These are phyloP conservation scores for Origma solitaria DNA, from an alignment of 2,113 vertebrate genomes.

Conservation along the genomic window DNA sequence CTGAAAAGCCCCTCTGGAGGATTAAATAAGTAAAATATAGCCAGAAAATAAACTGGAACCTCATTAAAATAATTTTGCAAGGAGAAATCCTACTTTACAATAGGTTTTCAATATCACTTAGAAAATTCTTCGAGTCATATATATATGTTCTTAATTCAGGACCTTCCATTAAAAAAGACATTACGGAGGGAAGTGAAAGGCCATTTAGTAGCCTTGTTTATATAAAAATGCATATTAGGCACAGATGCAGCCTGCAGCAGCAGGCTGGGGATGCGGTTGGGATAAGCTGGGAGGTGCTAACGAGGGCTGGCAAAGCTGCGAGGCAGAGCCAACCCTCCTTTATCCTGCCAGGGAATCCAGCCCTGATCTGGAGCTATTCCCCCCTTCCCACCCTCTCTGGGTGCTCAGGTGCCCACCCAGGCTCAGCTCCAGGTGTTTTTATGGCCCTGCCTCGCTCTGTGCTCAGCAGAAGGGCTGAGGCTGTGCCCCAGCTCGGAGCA, in stretches of 20 bases:
- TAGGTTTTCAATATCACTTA: slow-evolving; percentile 51
- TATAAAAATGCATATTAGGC: slow-evolving; percentile 54
- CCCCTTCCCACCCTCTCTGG: rapidly evolving
- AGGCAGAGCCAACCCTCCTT: neutral
- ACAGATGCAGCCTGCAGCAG: slow-evolving; percentile 21
- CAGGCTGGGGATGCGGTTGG: neutral
- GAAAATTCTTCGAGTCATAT: slow-evolving; percentile 35
- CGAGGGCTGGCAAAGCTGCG: neutral
- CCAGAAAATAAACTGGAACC: slow-evolving; percentile 60
- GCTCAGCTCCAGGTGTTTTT: rapidly evolving
- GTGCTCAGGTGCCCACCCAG: rapidly evolving
- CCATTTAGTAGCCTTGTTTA: slow-evolving; percentile 59
- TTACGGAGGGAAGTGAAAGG: slow-evolving; percentile 21
- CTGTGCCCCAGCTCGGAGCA: rapidly evolving
- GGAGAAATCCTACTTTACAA: slow-evolving; percentile 28
- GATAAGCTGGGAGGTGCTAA: slow-evolving; percentile 16
- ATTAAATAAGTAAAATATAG: slow-evolving; percentile 62
- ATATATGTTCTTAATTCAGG: slow-evolving; percentile 55
- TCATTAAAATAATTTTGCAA: slow-evolving; percentile 59
- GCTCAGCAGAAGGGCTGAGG: neutral
- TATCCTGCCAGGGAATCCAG: neutral
- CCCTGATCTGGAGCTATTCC: rapidly evolving
- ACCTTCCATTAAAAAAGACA: slow-evolving; percentile 61
- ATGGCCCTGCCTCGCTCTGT: neutral
- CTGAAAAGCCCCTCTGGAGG: slow-evolving; percentile 50